Evolutionary conservation across 2,888 invertebrate genomes (phyloP), one percentile per base, ranked within the genome.

Genomic region (Lasioglossum villosulum): DNA sequence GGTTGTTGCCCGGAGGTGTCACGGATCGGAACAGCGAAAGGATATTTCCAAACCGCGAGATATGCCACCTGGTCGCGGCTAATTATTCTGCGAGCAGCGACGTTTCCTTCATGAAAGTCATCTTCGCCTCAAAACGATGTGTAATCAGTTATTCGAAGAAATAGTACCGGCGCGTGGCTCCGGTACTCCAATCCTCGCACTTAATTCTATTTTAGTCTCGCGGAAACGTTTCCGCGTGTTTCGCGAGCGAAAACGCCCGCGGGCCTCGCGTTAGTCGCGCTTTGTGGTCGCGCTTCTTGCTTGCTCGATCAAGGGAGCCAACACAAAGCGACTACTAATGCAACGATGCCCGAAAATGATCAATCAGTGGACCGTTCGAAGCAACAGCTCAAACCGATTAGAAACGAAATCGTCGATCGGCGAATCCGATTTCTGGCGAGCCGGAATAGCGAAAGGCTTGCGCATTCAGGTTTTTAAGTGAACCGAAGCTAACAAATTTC

Each of bases 91-190:
- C 78, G 30, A 48, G 39, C 12, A 34, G 12, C 68, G 16, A 63
- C 27, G 56, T 42, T 75, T 73, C 59, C 70, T 84, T 87, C 87
- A 73, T 82, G 82, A 75, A 85, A 85, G 80, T 80, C 34, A 78
- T 83, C 79, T 39, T 75, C 78, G 52, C 3, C 37, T 27, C 42
- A 77, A 14, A 68, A 59, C 70, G 39, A 63, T 73, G 23, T 70
- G 76, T 76, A 87, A 87, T 85, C 76, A 78, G 75, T 77, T 83
- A 82, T 85, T 86, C 84, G 74, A 87, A 80, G 87, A 89, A 85
- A 85, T 75, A 74, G 56, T 23, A 45, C 37, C 52, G 2, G 52
- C 52, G 42, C 52, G 8, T 6, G 75, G 27, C 14, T 34, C 10
- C 52, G 23, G 73, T 85, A 78, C 87, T 87, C 52, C 73, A 82